Evolutionary conservation across 1,140 invertebrate genomes (phyloP), one percentile per base, ranked within the genome.

Genomic region (Sitodiplosis mosellana): DNA sequence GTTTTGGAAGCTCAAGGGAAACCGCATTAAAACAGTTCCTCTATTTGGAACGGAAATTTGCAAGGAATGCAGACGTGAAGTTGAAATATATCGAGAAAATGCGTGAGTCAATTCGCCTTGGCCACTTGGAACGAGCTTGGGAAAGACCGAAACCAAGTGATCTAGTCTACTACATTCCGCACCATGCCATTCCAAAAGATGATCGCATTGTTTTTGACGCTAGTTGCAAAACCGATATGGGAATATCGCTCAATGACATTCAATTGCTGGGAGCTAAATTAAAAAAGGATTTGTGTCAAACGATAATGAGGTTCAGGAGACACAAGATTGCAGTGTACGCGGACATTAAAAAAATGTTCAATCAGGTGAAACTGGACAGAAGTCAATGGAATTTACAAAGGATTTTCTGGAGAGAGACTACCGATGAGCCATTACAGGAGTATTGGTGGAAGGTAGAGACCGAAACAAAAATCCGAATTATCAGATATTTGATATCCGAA

Each of bases 311-410:
- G 19, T 68, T 60, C 53, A 51, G 66, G 20, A 52, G 49, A 10
- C 55, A 62, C 44, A 46, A 48, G 17, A 55, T 58, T 46, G 59
- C 55, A 2, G 21, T 62, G 7, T 51, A 49, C 14, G 53, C 52
- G 0, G 62, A 66, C 45, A 53, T 60, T 20, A 48, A 56, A 36
- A 57, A 64, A 48, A 65, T 65, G 56, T 66, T 54, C 45, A 48
- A 54, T 2, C 50, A 53, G 33, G 51, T 63, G 3, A 40, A 15
- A 33, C 44, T 62, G 8, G 15, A 49, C 44, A 7, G 44, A 21
- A 21, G 50, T 21, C 47, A 61, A 48, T 40, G 49, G 33, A 42
- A 48, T 10, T 59, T 55, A 45, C 66, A 69, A 54, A 38, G 54
- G 15, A 60, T 69, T 17, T 22, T 69, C 1, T 67, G 65, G 59